Evolutionary conservation across 2,113 vertebrate genomes (phyloP).

Genomic region (Gallinago jamesoni): DNA sequence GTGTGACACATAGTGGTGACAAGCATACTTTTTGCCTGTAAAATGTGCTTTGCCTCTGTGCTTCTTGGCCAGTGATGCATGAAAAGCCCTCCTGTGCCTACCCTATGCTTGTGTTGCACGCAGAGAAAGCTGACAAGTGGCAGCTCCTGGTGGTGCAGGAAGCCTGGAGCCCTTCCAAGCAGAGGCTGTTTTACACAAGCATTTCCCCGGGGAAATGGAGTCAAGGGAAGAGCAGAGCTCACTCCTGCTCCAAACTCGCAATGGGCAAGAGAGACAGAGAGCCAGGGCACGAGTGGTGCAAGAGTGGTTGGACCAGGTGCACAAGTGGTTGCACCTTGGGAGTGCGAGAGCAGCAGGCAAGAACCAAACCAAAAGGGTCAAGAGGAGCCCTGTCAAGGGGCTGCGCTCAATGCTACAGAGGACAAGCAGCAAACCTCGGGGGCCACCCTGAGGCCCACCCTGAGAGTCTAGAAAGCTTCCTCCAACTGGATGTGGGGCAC

Average conservation of each 20-base stretch:
- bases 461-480: neutral
- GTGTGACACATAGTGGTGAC: neutral
- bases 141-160: neutral
- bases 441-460: neutral
- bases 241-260: neutral
- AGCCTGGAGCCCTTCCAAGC: neutral
- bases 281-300: neutral
- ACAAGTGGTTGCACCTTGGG: neutral
- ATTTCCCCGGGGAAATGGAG: neutral
- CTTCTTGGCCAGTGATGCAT: neutral
- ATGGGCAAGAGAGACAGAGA: neutral
- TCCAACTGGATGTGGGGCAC: neutral
- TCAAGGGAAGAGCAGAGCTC: neutral
- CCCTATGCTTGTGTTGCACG: too few species aligned
- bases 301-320: too few species aligned
- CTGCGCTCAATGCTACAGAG: neutral
- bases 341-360: neutral
- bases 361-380: rapidly evolving
- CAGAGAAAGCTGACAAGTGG: neutral
- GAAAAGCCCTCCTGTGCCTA: neutral
- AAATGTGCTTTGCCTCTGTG: neutral
- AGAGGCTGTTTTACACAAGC: neutral
- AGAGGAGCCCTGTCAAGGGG: neutral
- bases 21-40: neutral
- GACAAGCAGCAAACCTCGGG: neutral